Conservation (phyloP, 30 jellyfish, hydroid and myxozoan species). For the Turritopsis dohrnii region DNA sequence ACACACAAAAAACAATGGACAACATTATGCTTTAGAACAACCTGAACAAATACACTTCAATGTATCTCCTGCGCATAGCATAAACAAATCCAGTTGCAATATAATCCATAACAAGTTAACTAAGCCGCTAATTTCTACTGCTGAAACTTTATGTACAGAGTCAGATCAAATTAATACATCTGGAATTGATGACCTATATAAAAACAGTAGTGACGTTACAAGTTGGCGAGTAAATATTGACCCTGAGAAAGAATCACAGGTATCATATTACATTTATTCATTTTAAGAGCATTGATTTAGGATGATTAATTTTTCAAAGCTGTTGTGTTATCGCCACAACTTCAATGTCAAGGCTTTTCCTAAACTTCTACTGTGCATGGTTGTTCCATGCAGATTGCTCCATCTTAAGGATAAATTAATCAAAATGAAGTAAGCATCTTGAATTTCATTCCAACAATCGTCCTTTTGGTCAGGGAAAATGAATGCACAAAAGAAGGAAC, state of each 20-base stretch:
- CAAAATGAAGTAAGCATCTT: no score
- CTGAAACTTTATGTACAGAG: not conserved
- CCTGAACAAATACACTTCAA: slow-evolving; percentile 35
- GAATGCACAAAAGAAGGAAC: no score
- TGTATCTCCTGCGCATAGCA: slow-evolving; percentile 22
- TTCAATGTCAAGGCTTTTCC: no score
- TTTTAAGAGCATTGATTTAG: not conserved
- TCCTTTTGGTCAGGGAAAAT: no score
- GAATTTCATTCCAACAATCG: no score
- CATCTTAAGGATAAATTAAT: no score
- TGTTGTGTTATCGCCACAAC: no score
- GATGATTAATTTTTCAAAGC: not conserved
- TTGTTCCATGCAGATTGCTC: no score
- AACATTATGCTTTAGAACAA: slow-evolving; percentile 37
- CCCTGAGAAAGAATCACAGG: slow-evolving; percentile 2
- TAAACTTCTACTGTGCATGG: no score
- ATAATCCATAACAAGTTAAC: not conserved
- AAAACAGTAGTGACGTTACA: not conserved
- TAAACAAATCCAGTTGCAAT: not conserved
- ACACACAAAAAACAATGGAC: not conserved
- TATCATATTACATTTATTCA: not conserved
- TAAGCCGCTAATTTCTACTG: slow-evolving; percentile 1
- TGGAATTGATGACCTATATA: not conserved
- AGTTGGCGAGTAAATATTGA: slow-evolving; percentile 2
- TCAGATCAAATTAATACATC: not conserved